phyloP scores from a whole-genome alignment of 2,113 vertebrate genomes.

The Ochotona princeps region DNA sequence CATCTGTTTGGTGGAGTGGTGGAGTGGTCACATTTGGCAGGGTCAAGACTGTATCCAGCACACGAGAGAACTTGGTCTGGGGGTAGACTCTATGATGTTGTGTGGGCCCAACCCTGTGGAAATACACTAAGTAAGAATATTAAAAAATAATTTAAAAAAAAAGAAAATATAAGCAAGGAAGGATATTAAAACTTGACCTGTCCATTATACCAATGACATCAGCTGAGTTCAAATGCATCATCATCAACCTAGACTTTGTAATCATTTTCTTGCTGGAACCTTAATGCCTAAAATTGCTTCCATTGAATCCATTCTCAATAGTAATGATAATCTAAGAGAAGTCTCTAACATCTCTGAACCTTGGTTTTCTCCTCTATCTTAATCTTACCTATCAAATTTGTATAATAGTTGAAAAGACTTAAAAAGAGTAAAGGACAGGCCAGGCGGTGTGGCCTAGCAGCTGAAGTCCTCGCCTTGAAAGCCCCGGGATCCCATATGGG shows the following conservation, averaged over 20 bases:
- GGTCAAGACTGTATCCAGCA: too few relatives aligned
- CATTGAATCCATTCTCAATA: not conserved
- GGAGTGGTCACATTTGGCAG: too few relatives aligned
- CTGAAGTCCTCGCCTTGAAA: too few relatives aligned
- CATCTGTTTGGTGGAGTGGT: too few relatives aligned
- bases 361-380: conserved; percentile 63
- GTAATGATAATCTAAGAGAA: conserved; percentile 65
- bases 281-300: not conserved
- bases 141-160: too few relatives aligned
- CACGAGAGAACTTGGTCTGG: too few relatives aligned
- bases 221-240: not conserved
- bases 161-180: not conserved
- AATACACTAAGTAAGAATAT: too few relatives aligned
- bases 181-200: not conserved
- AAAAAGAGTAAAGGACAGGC: too few relatives aligned
- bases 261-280: not conserved
- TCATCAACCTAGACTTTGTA: not conserved
- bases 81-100: too few relatives aligned
- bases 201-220: not conserved
- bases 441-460: too few relatives aligned
- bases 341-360: conserved; percentile 65
- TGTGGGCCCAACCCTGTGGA: too few relatives aligned
- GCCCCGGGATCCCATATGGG: too few relatives aligned
- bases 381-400: conserved; percentile 59
- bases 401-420: conserved; percentile 59